Evolutionary conservation across 1,140 invertebrate species (phyloP), one percentile per base, ranked within the genome.

Genomic region (Drosophila bocki): DNA sequence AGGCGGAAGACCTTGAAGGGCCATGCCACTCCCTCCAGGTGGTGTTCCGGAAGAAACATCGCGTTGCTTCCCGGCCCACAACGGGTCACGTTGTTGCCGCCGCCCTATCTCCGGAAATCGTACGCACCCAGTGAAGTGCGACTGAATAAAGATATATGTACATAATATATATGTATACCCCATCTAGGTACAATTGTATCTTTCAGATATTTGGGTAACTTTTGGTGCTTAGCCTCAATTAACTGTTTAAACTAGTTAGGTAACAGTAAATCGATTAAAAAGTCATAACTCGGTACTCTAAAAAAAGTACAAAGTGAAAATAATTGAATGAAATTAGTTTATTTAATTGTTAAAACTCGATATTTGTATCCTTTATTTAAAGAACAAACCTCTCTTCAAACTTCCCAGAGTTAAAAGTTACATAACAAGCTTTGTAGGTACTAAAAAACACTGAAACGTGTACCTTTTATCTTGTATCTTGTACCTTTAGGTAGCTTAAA

Each of bases 1-100:
- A 54, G 33, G 53, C 41, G 37, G 15, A 17, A 58, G 54, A 44
- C 60, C 63, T 78, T 56, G 53, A 35, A 19, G 32, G 54, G 19
- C 54, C 41, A 42, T 11, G 19, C 54, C 41, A 42, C 15, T 51
- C 29, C 44, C 15, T 51, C 29, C 44, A 57, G 22, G 29, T 61
- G 63, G 56, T 42, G n/a, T 54, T 68, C 32, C 48, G 37, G 62
- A 54, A 68, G 29, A 12, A 17, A 17, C 3, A 8, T 11, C 9
- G 8, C 15, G 7, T 15, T 22, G 33, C 19, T n/a, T n/a, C 8
- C 19, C 35, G 3, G 0, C 8, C 8, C 2, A 39, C 19, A 6
- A 33, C 29, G 39, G 51, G 51, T 71, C 68, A 58, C 68, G 47
- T 69, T 69, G 19, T 41, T 15, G 35, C 19, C 15, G 35, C 19